These are phyloP conservation scores for Pangasius krempfi DNA, from an alignment of 2,797 vertebrate species.

Conservation along the genomic window DNA sequence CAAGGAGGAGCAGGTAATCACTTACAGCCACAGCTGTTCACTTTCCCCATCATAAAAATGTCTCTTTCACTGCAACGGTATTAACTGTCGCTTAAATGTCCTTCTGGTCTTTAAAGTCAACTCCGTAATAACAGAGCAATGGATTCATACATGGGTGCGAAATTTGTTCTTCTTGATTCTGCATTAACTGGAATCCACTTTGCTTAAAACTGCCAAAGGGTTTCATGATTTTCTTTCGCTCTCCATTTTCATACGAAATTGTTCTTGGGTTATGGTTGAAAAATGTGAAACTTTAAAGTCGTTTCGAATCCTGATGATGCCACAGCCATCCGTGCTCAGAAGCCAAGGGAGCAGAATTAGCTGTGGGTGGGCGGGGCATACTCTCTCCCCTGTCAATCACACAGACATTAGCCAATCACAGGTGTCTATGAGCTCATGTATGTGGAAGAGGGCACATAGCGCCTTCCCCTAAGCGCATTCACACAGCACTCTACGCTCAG, in stretches of 20 bases:
- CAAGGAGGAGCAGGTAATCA: not conserved
- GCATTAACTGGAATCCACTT: not conserved
- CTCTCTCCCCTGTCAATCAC: not conserved
- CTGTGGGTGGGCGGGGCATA: not conserved
- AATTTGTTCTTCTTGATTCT: too few relatives aligned
- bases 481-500: not conserved
- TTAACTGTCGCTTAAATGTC: not conserved
- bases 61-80: not conserved
- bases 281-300: not conserved
- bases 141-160: not conserved
- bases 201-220: not conserved
- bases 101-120: not conserved
- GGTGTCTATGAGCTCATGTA: not conserved
- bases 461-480: not conserved
- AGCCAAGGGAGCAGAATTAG: not conserved
- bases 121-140: not conserved
- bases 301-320: not conserved
- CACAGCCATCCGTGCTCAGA: too few relatives aligned
- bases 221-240: not conserved
- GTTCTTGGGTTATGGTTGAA: not conserved
- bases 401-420: not conserved
- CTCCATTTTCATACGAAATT: too few relatives aligned
- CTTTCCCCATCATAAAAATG: not conserved
- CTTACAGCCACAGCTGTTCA: conserved; percentile 1
- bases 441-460: not conserved